phyloP scores from a whole-genome alignment of 1,140 invertebrate species.

The Phortica variegata region DNA sequence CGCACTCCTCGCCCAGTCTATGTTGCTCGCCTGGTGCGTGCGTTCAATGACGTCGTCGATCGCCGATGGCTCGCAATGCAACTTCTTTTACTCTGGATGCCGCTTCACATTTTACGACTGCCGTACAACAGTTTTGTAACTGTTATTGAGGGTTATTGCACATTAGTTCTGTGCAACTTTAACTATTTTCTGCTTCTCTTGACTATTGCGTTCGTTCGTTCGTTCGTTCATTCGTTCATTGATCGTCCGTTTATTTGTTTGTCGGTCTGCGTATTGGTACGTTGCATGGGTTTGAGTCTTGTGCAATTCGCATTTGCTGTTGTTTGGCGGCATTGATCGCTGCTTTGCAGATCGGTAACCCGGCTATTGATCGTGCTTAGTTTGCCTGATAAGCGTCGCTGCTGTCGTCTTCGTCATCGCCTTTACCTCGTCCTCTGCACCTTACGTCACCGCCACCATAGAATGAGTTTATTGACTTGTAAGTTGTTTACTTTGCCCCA shows the following conservation, averaged over 20 bases:
- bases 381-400: constrained; percentile 39
- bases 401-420: constrained; percentile 4
- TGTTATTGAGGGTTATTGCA: constrained; percentile 48
- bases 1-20: too few relatives aligned
- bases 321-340: constrained; percentile 25
- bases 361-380: constrained; percentile 42
- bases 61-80: constrained; percentile 16
- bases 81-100: constrained; percentile 2
- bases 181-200: too few relatives aligned
- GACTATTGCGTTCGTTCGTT: too few relatives aligned
- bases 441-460: too few relatives aligned
- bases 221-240: too few relatives aligned
- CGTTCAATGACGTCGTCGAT: constrained; percentile 35
- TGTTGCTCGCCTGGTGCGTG: too few relatives aligned
- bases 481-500: constrained; percentile 2
- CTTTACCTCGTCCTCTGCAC: too few relatives aligned
- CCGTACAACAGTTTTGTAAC: constrained; percentile 56
- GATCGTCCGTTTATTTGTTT: too few relatives aligned
- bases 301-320: constrained; percentile 3
- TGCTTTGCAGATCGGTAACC: not conserved
- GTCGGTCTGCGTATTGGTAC: not conserved
- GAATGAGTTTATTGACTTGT: constrained; percentile 33
- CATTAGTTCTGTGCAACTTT: too few relatives aligned
- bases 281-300: constrained; percentile 20
- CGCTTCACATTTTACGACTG: constrained; percentile 22